phyloP scores from a whole-genome alignment of 2,113 vertebrate species.

The Percina caprodes region DNA sequence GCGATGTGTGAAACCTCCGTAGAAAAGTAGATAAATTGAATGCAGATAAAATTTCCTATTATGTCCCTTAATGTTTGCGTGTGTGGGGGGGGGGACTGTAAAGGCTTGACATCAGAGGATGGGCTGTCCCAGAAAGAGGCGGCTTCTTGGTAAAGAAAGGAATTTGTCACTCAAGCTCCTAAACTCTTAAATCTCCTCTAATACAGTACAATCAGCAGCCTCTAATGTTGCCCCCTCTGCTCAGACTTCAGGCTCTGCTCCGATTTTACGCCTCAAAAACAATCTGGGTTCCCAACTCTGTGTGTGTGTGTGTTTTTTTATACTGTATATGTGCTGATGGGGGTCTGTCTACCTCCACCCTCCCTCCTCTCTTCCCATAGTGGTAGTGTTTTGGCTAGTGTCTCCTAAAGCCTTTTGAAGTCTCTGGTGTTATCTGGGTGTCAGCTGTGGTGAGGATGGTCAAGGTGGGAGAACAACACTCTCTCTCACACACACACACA shows the following conservation, averaged over 20 bases:
- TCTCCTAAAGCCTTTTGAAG: constrained; percentile 75
- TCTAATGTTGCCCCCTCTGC: constrained; percentile 50
- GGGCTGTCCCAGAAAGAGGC: constrained; percentile 55
- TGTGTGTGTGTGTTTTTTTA: constrained; percentile 17
- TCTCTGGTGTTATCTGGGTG: constrained; percentile 73
- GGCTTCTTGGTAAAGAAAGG: constrained; percentile 75
- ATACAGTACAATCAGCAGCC: constrained; percentile 72
- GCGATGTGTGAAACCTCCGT: constrained; percentile 79
- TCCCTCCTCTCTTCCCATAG: constrained; percentile 63
- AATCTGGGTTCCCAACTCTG: constrained; percentile 50
- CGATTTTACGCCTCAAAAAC: constrained; percentile 75
- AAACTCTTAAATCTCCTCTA: constrained; percentile 72
- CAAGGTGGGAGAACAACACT: constrained; percentile 69
- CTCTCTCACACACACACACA: constrained; percentile 19
- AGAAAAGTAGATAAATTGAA: constrained; percentile 78
- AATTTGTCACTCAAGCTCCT: constrained; percentile 74
- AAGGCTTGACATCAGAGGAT: constrained; percentile 68
- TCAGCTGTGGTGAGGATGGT: constrained; percentile 68
- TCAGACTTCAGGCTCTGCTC: constrained; percentile 52
- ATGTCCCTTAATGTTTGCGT: constrained; percentile 69
- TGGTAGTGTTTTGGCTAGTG: constrained; percentile 75
- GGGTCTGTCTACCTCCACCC: constrained; percentile 42
- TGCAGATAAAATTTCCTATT: constrained; percentile 83
- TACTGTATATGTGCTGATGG: constrained; percentile 55
- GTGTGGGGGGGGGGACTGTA: constrained; percentile 21